Percentiles rank a stretch among this genome's conserved stretches.
Evolutionary conservation across 1,140 invertebrate genomes (phyloP).

Genomic region (Drosophila ercepeae): DNA sequence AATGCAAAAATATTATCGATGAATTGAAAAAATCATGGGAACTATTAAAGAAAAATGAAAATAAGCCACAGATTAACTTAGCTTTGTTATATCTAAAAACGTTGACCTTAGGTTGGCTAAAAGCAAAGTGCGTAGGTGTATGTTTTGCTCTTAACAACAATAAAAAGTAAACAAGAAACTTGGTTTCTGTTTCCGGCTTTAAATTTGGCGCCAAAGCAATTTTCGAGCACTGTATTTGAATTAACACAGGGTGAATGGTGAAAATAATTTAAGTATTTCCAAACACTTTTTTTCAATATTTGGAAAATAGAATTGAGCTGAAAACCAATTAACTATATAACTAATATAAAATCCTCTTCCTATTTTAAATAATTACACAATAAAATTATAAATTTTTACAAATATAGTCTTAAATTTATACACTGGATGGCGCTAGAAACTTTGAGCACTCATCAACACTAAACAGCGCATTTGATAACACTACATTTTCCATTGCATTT

Average conservation of each 20-base stretch:
- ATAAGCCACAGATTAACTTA: conserved; percentile 15
- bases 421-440: neutral
- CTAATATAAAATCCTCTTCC: neutral
- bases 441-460: neutral
- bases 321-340: neutral
- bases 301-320: too few relatives aligned
- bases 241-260: neutral
- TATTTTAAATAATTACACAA: too few relatives aligned
- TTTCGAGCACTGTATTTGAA: neutral
- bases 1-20: neutral
- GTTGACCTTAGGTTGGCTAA: conserved; percentile 21
- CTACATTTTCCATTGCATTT: neutral
- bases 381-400: too few relatives aligned
- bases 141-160: neutral
- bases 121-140: conserved; percentile 11
- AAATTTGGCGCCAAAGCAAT: conserved; percentile 2
- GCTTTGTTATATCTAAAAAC: neutral
- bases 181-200: neutral
- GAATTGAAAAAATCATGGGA: neutral
- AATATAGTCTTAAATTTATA: too few relatives aligned
- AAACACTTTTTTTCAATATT: too few relatives aligned
- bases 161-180: conserved; percentile 8
- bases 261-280: neutral
- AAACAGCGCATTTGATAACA: neutral
- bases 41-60: conserved; percentile 12